Evolutionary conservation across 1,140 invertebrate genomes (phyloP).

Genomic region (Brachionus koreanus): DNA sequence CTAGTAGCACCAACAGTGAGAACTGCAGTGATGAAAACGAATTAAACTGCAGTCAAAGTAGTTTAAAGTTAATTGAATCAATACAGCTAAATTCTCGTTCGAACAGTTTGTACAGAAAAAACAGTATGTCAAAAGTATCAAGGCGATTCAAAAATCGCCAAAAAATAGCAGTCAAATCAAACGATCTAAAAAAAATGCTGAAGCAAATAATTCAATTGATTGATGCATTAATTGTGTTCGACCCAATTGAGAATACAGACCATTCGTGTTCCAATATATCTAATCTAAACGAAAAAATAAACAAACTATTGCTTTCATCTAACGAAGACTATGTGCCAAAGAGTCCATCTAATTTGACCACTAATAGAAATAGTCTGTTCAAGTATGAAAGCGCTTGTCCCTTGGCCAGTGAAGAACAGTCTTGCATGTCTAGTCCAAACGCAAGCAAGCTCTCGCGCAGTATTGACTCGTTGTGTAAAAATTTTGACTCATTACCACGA

Average conservation of each 20-base stretch:
- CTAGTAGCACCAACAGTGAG: background rate
- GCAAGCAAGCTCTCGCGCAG: background rate
- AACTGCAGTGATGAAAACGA: background rate
- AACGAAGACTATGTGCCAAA: background rate
- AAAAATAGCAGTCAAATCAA: background rate
- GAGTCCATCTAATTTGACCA: background rate
- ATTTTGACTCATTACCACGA: background rate
- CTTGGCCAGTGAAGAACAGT: slow-evolving; percentile 24
- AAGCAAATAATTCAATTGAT: slow-evolving; percentile 2
- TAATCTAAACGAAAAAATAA: background rate
- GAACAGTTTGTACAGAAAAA: background rate
- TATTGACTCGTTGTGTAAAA: background rate
- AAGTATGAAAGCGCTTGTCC: slow-evolving; percentile 3
- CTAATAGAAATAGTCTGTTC: background rate
- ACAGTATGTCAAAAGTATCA: background rate
- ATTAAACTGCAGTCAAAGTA: background rate
- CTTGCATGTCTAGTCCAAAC: slow-evolving; percentile 19
- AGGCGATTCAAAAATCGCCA: slow-evolving; percentile 13
- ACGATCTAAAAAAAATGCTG: background rate
- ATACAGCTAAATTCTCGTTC: background rate
- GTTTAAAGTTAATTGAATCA: background rate
- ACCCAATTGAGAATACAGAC: background rate
- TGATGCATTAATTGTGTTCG: background rate
- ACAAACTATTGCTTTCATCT: background rate
- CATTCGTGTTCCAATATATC: background rate